Conservation (phyloP, 2,888 invertebrate species). For the Eupithecia abbreviata region DNA sequence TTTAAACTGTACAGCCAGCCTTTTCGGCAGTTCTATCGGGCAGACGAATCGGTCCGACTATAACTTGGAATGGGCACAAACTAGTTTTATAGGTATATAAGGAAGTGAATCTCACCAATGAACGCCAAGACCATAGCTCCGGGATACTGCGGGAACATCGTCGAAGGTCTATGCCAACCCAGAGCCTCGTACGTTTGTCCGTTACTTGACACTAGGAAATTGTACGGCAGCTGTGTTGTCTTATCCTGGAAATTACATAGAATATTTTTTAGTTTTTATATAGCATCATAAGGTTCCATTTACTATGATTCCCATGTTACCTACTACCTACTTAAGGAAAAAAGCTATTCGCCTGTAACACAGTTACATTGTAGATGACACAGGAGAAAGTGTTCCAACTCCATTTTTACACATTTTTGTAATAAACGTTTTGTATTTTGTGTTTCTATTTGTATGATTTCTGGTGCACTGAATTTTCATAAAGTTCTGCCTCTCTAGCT, state of each 20-base stretch:
- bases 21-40: too few species aligned
- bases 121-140: conserved; percentile 68
- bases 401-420: too few species aligned
- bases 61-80: neutral
- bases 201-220: conserved; percentile 77
- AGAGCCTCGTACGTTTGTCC: conserved; percentile 76
- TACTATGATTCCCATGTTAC: neutral
- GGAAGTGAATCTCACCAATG: conserved; percentile 64
- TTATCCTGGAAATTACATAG: conserved; percentile 45
- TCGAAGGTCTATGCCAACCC: conserved; percentile 72
- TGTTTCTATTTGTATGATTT: too few species aligned
- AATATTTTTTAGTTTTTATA: neutral
- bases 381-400: too few species aligned
- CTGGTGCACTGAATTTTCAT: neutral
- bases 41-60: too few species aligned
- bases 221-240: conserved; percentile 61
- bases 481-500: neutral
- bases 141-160: conserved; percentile 50
- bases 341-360: too few species aligned
- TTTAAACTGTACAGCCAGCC: too few species aligned
- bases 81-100: neutral
- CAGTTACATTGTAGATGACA: too few species aligned
- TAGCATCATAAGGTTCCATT: neutral
- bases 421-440: too few species aligned
- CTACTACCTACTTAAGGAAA: too few species aligned